A percentile compares a stretch with the other conserved stretches of the same genome.
Conservation (phyloP, 2,113 vertebrate genomes). For the Nipponia nippon region DNA sequence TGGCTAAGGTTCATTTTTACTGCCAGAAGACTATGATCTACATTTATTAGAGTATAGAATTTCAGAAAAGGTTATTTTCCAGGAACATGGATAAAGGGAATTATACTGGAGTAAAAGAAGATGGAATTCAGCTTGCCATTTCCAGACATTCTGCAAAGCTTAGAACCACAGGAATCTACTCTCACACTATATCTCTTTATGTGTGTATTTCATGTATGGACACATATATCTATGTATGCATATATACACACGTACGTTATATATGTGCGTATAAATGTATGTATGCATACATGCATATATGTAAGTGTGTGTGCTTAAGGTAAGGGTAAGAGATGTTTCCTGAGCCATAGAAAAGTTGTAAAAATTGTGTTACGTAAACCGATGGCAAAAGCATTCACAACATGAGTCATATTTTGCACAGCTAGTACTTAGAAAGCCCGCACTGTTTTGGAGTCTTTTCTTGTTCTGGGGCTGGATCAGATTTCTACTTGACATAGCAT, state of each 20-base stretch:
- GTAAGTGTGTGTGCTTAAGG: background rate
- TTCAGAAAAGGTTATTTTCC: background rate
- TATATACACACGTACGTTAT: background rate
- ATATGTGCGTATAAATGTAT: background rate
- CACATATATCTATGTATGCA: background rate
- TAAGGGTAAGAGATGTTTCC: background rate
- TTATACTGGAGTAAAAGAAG: background rate
- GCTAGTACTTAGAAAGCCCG: background rate
- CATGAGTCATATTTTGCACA: background rate
- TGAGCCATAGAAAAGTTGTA: background rate
- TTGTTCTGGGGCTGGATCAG: background rate
- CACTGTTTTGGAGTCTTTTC: background rate
- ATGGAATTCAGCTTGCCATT: background rate
- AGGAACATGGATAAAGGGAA: background rate
- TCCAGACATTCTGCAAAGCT: background rate
- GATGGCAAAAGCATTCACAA: background rate
- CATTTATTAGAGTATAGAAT: background rate
- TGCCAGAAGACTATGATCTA: background rate
- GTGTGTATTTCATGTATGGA: background rate
- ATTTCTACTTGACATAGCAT: background rate
- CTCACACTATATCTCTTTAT: background rate
- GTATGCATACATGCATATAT: fast-evolving
- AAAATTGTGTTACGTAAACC: background rate
- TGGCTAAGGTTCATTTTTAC: background rate
- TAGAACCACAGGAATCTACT: background rate